A percentile compares a stretch with the other conserved stretches of the same genome.
Evolutionary conservation across 2,888 invertebrate species (phyloP).

Genomic region (Cheilosia scutellata): DNA sequence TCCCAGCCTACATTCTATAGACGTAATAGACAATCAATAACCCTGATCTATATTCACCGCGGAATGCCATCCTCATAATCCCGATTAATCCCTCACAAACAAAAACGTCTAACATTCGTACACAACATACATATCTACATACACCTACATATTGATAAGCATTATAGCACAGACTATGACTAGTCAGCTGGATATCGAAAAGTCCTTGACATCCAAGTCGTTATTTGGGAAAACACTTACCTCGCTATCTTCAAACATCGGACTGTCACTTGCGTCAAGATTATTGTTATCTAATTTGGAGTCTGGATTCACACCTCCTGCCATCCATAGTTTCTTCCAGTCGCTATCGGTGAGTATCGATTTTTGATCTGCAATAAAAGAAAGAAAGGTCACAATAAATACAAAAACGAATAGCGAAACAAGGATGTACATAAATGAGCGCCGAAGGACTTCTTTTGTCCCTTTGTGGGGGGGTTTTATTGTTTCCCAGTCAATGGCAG

Average conservation of each 20-base stretch:
- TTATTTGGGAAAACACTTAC: constrained; percentile 80
- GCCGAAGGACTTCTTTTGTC: constrained; percentile 1
- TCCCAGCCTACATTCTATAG: no score
- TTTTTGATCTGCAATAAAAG: constrained; percentile 83
- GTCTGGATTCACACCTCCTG: constrained; percentile 83
- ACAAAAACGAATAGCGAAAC: not conserved
- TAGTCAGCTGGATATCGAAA: not conserved
- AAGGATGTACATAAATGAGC: not conserved
- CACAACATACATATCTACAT: no score
- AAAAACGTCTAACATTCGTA: no score
- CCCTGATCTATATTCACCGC: no score
- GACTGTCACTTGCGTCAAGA: constrained; percentile 84
- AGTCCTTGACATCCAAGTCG: not conserved
- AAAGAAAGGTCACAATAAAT: constrained; percentile 46
- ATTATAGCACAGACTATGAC: not conserved
- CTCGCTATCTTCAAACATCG: constrained; percentile 84
- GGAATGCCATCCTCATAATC: no score
- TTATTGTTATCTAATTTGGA: constrained; percentile 83
- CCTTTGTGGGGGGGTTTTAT: not conserved
- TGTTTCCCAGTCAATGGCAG: constrained; percentile 10
- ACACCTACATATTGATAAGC: no score
- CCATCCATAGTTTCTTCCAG: constrained; percentile 84
- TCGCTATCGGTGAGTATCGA: constrained; percentile 84
- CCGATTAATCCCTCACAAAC: no score
- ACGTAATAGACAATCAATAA: no score